These are phyloP conservation scores for Cataglyphis cursor DNA, from an alignment of 2,888 invertebrate species.

Conservation along the genomic window DNA sequence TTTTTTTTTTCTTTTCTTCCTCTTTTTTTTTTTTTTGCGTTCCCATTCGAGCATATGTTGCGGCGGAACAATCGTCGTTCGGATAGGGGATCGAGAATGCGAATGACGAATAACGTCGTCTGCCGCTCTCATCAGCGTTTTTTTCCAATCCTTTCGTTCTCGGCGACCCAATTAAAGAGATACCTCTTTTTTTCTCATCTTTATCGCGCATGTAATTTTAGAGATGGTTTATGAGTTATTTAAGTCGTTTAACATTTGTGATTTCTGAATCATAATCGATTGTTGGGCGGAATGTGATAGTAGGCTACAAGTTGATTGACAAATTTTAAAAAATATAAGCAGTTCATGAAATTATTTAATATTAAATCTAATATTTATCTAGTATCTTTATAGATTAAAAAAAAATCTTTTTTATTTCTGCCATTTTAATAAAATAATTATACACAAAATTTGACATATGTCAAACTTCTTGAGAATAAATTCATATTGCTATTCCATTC, in stretches of 20 bases:
- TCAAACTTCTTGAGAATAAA: neutral
- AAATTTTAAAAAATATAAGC: neutral
- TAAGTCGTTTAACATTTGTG: constrained; percentile 20
- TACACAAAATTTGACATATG: neutral
- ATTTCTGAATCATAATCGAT: neutral
- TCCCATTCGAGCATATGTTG: constrained; percentile 31
- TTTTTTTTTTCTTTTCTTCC: neutral
- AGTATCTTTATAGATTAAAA: neutral
- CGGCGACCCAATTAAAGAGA: constrained; percentile 41
- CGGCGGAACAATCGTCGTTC: constrained; percentile 40
- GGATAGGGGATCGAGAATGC: constrained; percentile 32
- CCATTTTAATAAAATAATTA: neutral
- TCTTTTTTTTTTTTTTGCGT: neutral
- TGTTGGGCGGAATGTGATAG: neutral
- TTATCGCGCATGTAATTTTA: neutral
- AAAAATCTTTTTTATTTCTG: neutral
- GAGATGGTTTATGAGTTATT: constrained; percentile 2
- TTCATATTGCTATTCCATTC: neutral
- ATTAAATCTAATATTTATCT: neutral
- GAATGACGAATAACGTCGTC: constrained; percentile 15
- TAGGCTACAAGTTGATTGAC: neutral
- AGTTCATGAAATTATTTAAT: neutral
- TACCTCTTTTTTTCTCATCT: neutral
- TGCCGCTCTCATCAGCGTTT: constrained; percentile 27
- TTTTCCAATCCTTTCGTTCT: constrained; percentile 7